Conservation (phyloP, 1,140 invertebrate genomes). For the Cyphomyrmex costatus region DNA sequence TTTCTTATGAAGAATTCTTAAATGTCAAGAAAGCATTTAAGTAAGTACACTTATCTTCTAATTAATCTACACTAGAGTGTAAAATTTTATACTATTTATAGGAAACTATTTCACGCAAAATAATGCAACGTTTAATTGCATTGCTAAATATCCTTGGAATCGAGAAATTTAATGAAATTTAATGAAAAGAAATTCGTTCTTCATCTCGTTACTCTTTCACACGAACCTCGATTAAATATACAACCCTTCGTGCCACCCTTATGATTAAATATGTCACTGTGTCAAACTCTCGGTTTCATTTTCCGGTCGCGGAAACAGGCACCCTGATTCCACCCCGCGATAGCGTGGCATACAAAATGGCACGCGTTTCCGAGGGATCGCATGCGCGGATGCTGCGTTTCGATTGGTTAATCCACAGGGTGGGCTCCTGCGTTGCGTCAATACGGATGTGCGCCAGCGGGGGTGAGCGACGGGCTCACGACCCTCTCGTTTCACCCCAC, state of each 20-base stretch:
- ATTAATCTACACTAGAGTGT: neutral
- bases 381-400: conserved; percentile 86
- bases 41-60: neutral
- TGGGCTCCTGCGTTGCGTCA: conserved; percentile 81
- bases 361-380: conserved; percentile 76
- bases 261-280: conserved; percentile 56
- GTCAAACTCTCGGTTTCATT: conserved; percentile 62
- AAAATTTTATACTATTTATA: neutral
- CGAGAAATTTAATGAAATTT: neutral
- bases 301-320: conserved; percentile 44
- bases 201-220: neutral
- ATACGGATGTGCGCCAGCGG: conserved; percentile 74
- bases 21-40: neutral
- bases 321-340: conserved; percentile 52
- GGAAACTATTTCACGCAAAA: neutral
- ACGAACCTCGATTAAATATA: neutral
- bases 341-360: conserved; percentile 79
- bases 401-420: conserved; percentile 82
- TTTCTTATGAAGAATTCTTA: neutral
- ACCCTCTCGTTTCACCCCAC: conserved; percentile 51
- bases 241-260: neutral
- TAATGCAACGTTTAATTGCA: neutral
- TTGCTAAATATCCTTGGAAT: neutral
- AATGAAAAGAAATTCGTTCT: neutral
- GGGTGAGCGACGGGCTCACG: conserved; percentile 51